phyloP scores from a whole-genome alignment of 2,797 vertebrate species.

The Arctocebus calabarensis region DNA sequence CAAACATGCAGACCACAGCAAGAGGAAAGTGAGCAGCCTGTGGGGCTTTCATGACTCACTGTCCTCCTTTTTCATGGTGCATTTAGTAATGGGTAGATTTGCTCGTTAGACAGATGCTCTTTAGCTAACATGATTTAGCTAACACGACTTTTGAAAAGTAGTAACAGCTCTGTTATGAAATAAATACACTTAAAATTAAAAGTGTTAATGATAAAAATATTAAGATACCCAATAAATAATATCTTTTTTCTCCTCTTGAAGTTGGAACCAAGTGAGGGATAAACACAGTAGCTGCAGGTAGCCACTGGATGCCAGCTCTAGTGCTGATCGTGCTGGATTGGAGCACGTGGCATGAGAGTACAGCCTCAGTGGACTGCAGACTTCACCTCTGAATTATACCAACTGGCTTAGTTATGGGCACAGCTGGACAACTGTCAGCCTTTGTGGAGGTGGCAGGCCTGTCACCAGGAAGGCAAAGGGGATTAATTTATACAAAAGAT shows the following conservation, averaged over 20 bases:
- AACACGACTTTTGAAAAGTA: neutral
- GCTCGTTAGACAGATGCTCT: neutral
- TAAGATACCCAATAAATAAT: neutral
- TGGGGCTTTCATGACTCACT: neutral
- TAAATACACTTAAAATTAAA: neutral
- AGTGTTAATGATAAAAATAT: conserved; percentile 22
- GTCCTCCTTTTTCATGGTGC: neutral
- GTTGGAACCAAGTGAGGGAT: neutral
- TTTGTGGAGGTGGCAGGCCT: neutral
- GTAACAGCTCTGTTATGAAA: neutral
- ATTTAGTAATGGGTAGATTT: neutral
- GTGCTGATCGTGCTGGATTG: neutral
- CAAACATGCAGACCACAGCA: neutral
- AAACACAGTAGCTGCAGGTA: neutral
- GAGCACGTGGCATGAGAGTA: neutral
- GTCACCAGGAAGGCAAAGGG: neutral
- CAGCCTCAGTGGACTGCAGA: neutral
- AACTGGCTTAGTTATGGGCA: neutral
- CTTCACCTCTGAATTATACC: neutral
- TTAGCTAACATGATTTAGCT: neutral
- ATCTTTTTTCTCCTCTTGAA: conserved; percentile 6
- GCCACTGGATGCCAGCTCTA: neutral
- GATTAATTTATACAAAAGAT: neutral
- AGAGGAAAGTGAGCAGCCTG: neutral
- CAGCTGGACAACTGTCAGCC: neutral